phyloP scores from a whole-genome alignment of 2,888 invertebrate genomes.

The Seladonia tumulorum region DNA sequence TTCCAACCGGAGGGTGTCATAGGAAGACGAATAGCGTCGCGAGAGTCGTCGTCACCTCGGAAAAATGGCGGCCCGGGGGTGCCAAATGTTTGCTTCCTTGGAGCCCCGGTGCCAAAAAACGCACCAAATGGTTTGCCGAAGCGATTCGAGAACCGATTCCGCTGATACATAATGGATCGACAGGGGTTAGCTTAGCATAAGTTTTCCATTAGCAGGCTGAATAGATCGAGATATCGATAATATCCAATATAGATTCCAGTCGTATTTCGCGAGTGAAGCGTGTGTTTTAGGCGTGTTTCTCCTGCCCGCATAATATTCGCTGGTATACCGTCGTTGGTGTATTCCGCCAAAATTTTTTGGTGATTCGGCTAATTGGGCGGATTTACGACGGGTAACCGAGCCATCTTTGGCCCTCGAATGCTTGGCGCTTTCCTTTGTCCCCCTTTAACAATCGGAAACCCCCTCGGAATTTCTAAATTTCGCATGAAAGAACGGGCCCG shows the following conservation, averaged over 20 bases:
- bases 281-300: conserved; percentile 62
- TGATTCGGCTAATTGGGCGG: conserved; percentile 79
- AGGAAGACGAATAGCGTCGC: neutral
- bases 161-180: conserved; percentile 76
- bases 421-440: conserved; percentile 32
- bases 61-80: conserved; percentile 14
- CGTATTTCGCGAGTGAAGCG: conserved; percentile 68
- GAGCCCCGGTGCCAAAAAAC: conserved; percentile 47
- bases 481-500: conserved; percentile 20
- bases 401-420: conserved; percentile 60
- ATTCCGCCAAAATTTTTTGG: conserved; percentile 72
- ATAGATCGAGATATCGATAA: conserved; percentile 79
- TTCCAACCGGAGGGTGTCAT: neutral
- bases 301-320: conserved; percentile 45
- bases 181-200: conserved; percentile 75
- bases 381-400: conserved; percentile 76
- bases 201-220: conserved; percentile 79
- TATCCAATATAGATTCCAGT: conserved; percentile 79
- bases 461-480: conserved; percentile 57
- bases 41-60: conserved; percentile 18
- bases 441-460: conserved; percentile 32
- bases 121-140: conserved; percentile 54
- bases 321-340: conserved; percentile 34
- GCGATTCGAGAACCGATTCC: conserved; percentile 61
- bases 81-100: conserved; percentile 42